Conservation (phyloP, 2,797 vertebrate genomes). For the Pseudotriccus pelzelni region DNA sequence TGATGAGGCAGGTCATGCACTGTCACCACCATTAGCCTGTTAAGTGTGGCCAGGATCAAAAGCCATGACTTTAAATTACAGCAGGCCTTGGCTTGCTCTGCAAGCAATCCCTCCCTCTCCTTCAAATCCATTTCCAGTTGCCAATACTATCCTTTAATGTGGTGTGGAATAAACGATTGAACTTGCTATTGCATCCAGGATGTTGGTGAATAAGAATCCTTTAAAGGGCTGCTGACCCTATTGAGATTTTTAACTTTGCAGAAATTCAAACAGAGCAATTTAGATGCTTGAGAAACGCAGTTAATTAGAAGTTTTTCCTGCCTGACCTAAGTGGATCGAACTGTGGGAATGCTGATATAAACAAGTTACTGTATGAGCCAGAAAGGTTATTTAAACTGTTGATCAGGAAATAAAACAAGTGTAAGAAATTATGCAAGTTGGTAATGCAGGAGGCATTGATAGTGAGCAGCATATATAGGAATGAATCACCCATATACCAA, state of each 20-base stretch:
- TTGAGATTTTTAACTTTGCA: not conserved
- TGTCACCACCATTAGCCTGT: not conserved
- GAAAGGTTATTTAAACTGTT: not conserved
- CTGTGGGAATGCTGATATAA: not conserved
- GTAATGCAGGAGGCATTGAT: not conserved
- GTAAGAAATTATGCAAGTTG: not conserved
- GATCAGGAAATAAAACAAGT: not conserved
- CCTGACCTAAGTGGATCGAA: not conserved
- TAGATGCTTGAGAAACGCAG: not conserved
- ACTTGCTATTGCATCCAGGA: not conserved
- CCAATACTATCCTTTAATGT: not conserved
- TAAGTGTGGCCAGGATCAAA: not conserved
- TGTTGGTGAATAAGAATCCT: not conserved
- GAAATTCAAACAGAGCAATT: not conserved
- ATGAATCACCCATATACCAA: rapidly evolving
- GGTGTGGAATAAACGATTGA: not conserved
- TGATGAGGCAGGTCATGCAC: not conserved
- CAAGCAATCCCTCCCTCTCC: not conserved
- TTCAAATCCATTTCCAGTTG: not conserved
- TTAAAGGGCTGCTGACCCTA: not conserved
- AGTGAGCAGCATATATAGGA: not conserved
- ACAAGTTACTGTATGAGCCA: not conserved
- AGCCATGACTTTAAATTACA: not conserved
- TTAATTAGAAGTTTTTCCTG: not conserved
- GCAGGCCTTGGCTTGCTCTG: not conserved